Percentiles rank a stretch among this genome's conserved stretches.
These are phyloP conservation scores for Notospermus geniculatus DNA, from an alignment of 1,140 invertebrate species.

Conservation along the genomic window DNA sequence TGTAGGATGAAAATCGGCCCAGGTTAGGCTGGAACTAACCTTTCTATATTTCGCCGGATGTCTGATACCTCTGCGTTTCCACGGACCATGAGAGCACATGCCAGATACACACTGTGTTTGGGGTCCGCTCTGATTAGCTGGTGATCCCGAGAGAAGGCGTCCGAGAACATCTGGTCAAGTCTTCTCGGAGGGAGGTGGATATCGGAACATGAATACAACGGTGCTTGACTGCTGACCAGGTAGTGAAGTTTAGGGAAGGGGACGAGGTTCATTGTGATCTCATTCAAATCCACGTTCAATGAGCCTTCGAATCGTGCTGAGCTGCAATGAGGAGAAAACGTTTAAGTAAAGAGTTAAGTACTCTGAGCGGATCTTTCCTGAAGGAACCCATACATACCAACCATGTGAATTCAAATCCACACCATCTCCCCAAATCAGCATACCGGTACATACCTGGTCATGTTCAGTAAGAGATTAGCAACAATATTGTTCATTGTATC, in stretches of 20 bases:
- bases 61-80: conserved; percentile 56
- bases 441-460: no score
- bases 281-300: conserved; percentile 59
- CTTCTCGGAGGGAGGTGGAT: conserved; percentile 44
- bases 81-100: conserved; percentile 56
- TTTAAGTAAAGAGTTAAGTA: no score
- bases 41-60: conserved; percentile 56
- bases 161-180: conserved; percentile 57
- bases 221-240: conserved; percentile 53
- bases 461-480: conserved; percentile 56
- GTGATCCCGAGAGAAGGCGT: conserved; percentile 53
- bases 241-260: conserved; percentile 58
- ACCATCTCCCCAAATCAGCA: no score
- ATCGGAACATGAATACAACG: conserved; percentile 48
- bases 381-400: no score
- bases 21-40: conserved; percentile 40
- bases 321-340: no score
- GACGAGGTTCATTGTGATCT: conserved; percentile 58
- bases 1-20: no score
- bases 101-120: conserved; percentile 51
- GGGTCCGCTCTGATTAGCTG: conserved; percentile 53
- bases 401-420: no score
- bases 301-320: conserved; percentile 52
- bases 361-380: no score
- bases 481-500: conserved; percentile 59